Conservation (phyloP, 2,888 invertebrate species). For the Amphipoea lucens region DNA sequence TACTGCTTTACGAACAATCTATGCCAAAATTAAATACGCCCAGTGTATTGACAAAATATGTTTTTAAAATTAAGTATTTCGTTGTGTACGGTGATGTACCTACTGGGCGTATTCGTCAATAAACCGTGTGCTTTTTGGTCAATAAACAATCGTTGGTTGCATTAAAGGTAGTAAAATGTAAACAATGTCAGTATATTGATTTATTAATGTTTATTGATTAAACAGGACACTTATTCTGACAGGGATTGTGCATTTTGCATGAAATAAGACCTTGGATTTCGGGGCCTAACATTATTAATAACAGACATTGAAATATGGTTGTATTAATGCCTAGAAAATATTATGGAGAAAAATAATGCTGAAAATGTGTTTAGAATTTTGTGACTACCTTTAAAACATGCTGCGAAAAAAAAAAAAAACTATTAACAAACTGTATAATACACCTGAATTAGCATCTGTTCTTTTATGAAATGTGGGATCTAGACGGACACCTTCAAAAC, state of each 20-base stretch:
- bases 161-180: neutral
- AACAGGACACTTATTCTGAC: slow-evolving; percentile 1
- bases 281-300: slow-evolving; percentile 7
- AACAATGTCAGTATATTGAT: neutral
- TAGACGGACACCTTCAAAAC: slow-evolving; percentile 3
- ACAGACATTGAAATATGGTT: slow-evolving; percentile 17
- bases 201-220: neutral
- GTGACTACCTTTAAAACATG: slow-evolving; percentile 47
- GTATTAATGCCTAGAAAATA: slow-evolving; percentile 8
- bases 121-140: neutral
- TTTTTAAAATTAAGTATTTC: neutral
- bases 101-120: neutral
- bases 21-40: slow-evolving; percentile 1
- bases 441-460: slow-evolving; percentile 51
- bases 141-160: neutral
- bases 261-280: neutral
- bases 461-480: slow-evolving; percentile 28
- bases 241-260: slow-evolving; percentile 34
- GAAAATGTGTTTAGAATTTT: slow-evolving; percentile 34
- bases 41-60: neutral
- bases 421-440: slow-evolving; percentile 59
- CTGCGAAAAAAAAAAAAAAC: slow-evolving; percentile 24
- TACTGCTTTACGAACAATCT: slow-evolving; percentile 6
- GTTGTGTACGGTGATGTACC: neutral
- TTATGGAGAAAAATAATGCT: neutral